These are phyloP conservation scores for Coreius guichenoti DNA, from an alignment of 2,797 vertebrate genomes.

Conservation along the genomic window DNA sequence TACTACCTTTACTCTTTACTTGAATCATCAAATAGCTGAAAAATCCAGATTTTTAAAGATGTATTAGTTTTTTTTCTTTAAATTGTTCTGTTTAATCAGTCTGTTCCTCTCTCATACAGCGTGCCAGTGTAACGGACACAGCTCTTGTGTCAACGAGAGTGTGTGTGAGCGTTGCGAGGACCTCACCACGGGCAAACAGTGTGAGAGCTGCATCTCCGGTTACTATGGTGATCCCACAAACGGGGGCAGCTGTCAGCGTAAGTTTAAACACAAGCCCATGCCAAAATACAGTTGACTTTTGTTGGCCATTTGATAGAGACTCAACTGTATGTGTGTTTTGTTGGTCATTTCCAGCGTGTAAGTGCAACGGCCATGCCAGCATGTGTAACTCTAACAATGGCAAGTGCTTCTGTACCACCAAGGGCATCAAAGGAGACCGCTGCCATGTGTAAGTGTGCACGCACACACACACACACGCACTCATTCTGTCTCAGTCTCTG, in stretches of 20 bases:
- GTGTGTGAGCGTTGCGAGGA: constrained; percentile 95
- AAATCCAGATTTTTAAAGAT: not conserved
- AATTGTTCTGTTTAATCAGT: not conserved
- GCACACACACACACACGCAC: not conserved
- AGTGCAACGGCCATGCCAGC: constrained; percentile 94
- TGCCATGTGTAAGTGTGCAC: constrained; percentile 91
- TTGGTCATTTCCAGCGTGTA: constrained; percentile 85
- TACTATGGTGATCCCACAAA: constrained; percentile 97
- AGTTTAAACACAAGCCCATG: constrained; percentile 70
- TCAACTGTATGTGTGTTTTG: constrained; percentile 34
- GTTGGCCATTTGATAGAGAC: not conserved
- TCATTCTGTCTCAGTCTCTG: not conserved
- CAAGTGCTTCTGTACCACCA: constrained; percentile 98
- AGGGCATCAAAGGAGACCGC: constrained; percentile 97
- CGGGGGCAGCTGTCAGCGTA: constrained; percentile 94
- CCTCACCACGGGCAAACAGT: constrained; percentile 92
- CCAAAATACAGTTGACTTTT: constrained; percentile 1
- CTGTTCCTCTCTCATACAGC: constrained; percentile 72
- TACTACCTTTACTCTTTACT: no score
- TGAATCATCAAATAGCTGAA: not conserved
- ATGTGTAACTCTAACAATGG: constrained; percentile 93
- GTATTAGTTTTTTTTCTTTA: not conserved
- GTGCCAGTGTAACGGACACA: constrained; percentile 98
- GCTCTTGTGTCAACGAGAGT: constrained; percentile 93
- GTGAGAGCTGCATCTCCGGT: constrained; percentile 93